Base-by-base conservation (phyloP, 2,797 vertebrate genomes). In the Oophaga sylvatica region DNA sequence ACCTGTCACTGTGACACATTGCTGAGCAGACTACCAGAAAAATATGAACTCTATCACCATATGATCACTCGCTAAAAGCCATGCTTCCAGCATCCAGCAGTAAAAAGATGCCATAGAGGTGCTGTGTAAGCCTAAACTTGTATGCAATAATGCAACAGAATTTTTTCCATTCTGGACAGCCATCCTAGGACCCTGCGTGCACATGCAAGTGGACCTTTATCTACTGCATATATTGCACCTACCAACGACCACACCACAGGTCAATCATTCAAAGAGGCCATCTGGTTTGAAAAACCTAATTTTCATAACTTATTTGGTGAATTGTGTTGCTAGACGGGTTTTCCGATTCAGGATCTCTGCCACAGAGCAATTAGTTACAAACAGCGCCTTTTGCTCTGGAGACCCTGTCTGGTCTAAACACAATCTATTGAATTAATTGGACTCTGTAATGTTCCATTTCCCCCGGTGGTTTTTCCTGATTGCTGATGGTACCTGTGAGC, bases 1-100 rank as follows among this genome's bases (percentile, higher is more conserved):
- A 83, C 86, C 71, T 77, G 85, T 35, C 85, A 80, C 85, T 80
- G 86, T 87, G 85, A 87, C 56, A n/a, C 13, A 62, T 26, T 19
- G 22, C n/a, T 76, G 22, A 63, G 68, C 82, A 60, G 45, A 31
- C 53, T 56, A 73, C 31, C 57, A 73, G 17, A 62, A 16, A 84
- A n/a, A 53, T 70, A 48, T 56, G 53, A 35, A 81, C 78, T 22
- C 5, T 80, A 13, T 1, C n/a, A 2, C 31, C 31, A 35, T 80
- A 57, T 13, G 71, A 76, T 57, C 48, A 83, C 48, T 20, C 17
- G 26, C 19, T 83, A 20, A 57, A 87, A 87, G 85, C 85, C 85
- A 87, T 87, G 79, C 70, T 87, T 60, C 79, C 70, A 65, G 85
- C 70, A 76, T 8, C 29, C 17, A 78, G 57, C 9, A 7, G 41